A percentile compares a stretch with the other conserved stretches of the same genome.
Conservation (phyloP, 2,888 invertebrate species). For the Rhorus exstirpatorius region DNA sequence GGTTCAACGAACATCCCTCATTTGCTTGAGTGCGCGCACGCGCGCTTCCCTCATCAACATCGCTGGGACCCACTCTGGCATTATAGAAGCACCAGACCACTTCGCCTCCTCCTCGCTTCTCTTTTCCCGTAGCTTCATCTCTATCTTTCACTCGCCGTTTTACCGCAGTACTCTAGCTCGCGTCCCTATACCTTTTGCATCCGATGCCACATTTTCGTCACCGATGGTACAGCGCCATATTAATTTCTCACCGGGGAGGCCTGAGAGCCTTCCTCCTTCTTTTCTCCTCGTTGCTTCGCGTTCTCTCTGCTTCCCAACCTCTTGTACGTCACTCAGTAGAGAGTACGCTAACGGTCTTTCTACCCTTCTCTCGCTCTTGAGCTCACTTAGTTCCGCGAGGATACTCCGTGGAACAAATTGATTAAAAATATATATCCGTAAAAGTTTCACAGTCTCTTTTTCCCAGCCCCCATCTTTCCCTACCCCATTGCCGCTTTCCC, state of each 20-base stretch:
- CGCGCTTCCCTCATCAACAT: conserved; percentile 36
- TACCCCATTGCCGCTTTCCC: neutral
- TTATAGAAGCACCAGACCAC: conserved; percentile 6
- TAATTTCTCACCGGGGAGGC: conserved; percentile 71
- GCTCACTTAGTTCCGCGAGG: conserved; percentile 56
- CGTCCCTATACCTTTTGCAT: conserved; percentile 66
- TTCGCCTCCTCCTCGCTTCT: conserved; percentile 1
- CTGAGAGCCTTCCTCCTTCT: conserved; percentile 12
- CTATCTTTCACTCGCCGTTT: conserved; percentile 41
- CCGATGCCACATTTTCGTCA: conserved; percentile 62
- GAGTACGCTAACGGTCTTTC: neutral
- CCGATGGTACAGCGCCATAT: conserved; percentile 70
- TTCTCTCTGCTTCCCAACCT: conserved; percentile 10
- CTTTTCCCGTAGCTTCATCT: neutral
- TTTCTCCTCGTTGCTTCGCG: conserved; percentile 25
- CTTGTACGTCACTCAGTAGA: conserved; percentile 25
- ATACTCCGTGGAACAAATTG: conserved; percentile 66
- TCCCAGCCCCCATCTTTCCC: conserved; percentile 24
- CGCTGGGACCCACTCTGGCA: neutral
- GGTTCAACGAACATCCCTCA: conserved; percentile 32
- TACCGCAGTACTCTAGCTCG: conserved; percentile 36
- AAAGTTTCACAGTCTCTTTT: conserved; percentile 39
- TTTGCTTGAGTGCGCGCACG: conserved; percentile 26
- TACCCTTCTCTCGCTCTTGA: conserved; percentile 27
- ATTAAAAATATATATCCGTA: conserved; percentile 68